phyloP scores from a whole-genome alignment of 2,797 vertebrate genomes.

The Delichon dasypus region DNA sequence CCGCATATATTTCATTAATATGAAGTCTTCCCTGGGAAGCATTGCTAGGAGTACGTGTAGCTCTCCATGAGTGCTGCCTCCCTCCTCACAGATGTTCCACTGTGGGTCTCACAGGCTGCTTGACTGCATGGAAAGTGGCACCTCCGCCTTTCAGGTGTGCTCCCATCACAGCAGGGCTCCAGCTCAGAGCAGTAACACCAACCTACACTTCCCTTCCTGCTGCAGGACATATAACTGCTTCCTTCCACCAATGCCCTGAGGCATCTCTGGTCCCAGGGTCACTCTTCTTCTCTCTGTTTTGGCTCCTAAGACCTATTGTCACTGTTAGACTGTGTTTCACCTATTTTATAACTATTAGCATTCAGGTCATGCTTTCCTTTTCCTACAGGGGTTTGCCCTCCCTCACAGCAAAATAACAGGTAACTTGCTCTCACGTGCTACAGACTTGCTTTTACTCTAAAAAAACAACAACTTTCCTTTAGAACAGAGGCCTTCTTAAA shows the following conservation, averaged over 20 bases:
- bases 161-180: not conserved
- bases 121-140: not conserved
- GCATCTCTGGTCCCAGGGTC: not conserved
- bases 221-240: not conserved
- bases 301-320: not conserved
- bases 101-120: slow-evolving; percentile 13
- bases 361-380: not conserved
- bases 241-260: not conserved
- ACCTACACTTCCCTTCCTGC: not conserved
- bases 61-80: not conserved
- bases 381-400: not conserved
- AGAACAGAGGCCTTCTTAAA: not conserved
- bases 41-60: not conserved
- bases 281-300: not conserved
- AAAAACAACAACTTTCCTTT: not conserved
- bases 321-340: not conserved
- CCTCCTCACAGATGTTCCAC: not conserved
- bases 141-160: not conserved
- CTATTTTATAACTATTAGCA: not conserved
- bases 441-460: slow-evolving; percentile 38
- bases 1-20: not conserved
- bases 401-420: not conserved
- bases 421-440: slow-evolving; percentile 31
- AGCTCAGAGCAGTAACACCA: not conserved
- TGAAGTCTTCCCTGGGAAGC: not conserved